These are phyloP conservation scores for Apamea epomidion DNA, from an alignment of 2,888 invertebrate genomes.

Conservation along the genomic window DNA sequence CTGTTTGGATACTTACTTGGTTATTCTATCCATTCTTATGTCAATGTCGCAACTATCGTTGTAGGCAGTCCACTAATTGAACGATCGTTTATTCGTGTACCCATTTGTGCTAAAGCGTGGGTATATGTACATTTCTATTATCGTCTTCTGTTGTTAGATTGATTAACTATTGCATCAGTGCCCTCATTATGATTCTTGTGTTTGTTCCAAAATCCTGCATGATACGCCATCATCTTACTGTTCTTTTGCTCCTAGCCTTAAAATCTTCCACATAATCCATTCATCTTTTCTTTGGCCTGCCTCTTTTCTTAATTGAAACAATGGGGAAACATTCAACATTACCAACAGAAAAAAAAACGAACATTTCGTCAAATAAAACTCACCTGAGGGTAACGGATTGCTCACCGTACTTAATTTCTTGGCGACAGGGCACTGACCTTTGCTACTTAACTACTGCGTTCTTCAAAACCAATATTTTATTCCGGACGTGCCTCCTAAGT, in stretches of 20 bases:
- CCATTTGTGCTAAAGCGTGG: constrained; percentile 7
- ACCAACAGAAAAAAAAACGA: neutral
- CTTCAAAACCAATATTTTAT: constrained; percentile 61
- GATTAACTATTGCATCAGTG: constrained; percentile 1
- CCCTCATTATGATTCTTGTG: neutral
- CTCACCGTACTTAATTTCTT: constrained; percentile 36
- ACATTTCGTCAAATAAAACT: constrained; percentile 46
- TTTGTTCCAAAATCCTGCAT: neutral
- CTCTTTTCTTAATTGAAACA: neutral
- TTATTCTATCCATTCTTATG: constrained; percentile 3
- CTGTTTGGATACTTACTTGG: neutral
- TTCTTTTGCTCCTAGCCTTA: neutral
- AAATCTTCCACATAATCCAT: neutral
- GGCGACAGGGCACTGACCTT: constrained; percentile 58
- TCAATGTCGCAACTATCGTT: constrained; percentile 2
- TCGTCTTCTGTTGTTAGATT: constrained; percentile 10
- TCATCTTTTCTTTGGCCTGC: neutral
- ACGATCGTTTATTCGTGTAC: neutral
- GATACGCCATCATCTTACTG: neutral
- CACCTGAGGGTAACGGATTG: constrained; percentile 59
- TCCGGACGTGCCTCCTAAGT: constrained; percentile 55
- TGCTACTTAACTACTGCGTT: constrained; percentile 38
- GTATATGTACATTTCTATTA: neutral
- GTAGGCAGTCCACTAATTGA: neutral
- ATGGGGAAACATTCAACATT: neutral